Percentiles rank a stretch among this genome's conserved stretches.
Conservation (phyloP, 2,797 vertebrate species). For the Syndactyla subalaris region DNA sequence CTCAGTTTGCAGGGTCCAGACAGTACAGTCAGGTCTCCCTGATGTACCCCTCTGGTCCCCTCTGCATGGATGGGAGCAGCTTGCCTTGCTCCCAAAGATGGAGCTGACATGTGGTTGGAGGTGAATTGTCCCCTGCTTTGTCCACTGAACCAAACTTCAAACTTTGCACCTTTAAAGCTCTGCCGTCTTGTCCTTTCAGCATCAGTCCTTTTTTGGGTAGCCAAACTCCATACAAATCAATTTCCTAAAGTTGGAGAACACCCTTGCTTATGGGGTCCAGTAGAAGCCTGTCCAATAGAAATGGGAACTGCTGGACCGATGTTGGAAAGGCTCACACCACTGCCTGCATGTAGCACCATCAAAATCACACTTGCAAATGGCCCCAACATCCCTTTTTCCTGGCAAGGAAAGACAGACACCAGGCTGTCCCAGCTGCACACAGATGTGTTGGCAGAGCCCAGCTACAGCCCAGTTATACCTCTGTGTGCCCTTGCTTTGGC, state of each 20-base stretch:
- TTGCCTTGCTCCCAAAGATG: not conserved
- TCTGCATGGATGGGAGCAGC: fast-evolving
- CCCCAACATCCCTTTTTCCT: not conserved
- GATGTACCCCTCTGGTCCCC: not conserved
- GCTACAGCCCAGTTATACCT: not conserved
- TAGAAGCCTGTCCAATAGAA: not conserved
- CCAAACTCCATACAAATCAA: not conserved
- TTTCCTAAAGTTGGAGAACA: not conserved
- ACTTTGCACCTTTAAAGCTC: not conserved
- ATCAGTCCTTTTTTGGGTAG: not conserved
- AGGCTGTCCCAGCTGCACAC: fast-evolving
- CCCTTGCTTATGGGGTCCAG: not conserved
- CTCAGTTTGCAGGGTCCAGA: not conserved
- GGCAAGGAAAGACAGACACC: not conserved
- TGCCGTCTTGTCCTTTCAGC: not conserved
- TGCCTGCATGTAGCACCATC: not conserved
- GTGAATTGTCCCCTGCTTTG: not conserved
- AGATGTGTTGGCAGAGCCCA: fast-evolving
- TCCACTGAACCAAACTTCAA: not conserved
- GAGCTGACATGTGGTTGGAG: not conserved
- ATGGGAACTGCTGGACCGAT: not conserved
- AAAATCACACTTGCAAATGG: not conserved
- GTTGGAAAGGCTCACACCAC: not conserved
- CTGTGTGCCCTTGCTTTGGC: not conserved
- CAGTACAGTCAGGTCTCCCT: not conserved